Conservation (phyloP, 1,140 invertebrate species). For the Campoletis sonorensis region DNA sequence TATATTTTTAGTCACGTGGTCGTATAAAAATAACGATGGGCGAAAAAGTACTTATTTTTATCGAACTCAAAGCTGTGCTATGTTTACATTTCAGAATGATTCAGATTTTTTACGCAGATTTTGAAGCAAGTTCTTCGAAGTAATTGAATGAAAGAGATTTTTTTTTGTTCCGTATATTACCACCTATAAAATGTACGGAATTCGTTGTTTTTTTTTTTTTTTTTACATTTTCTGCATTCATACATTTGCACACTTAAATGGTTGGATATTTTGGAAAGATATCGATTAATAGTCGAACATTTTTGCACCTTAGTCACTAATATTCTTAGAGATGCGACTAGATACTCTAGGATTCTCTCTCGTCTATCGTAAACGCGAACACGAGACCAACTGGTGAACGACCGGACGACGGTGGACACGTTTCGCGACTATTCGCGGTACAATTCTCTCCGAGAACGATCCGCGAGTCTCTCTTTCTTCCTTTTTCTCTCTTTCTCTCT, state of each 20-base stretch:
- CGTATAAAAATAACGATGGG: no score
- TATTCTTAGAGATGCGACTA: neutral
- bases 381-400: slow-evolving; percentile 36
- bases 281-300: neutral
- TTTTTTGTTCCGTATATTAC: no score
- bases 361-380: slow-evolving; percentile 16
- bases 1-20: neutral
- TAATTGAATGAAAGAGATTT: no score
- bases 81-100: no score
- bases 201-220: no score
- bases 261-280: neutral
- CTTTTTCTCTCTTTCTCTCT: neutral
- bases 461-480: neutral
- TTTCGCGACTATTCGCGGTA: slow-evolving; percentile 31
- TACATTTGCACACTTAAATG: no score
- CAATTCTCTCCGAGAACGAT: slow-evolving; percentile 23
- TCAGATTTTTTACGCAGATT: no score
- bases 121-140: no score
- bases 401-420: slow-evolving; percentile 34
- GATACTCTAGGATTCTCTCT: neutral
- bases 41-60: no score
- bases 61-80: no score
- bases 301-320: neutral
- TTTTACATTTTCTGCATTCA: no score
- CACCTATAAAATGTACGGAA: no score